Base-by-base conservation (phyloP, 35 echinoderm and acorn worm genomes). In the Strongylocentrotus purpuratus region DNA sequence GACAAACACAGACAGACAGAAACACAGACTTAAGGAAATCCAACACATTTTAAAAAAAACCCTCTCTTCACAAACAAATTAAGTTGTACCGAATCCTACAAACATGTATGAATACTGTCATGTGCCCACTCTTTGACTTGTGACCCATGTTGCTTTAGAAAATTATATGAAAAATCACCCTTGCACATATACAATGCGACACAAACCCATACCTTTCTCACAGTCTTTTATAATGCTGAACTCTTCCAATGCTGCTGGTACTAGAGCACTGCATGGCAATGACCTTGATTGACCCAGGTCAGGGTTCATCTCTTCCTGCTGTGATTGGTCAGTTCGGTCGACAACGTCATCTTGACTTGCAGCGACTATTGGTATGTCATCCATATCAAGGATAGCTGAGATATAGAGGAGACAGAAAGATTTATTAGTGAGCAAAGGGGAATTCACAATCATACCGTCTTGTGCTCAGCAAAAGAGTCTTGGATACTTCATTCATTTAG, bases 171-270 rank as follows among this genome's bases (percentile, higher is more conserved):
- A 3, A 41, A 41, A 41, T 41, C 35, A 41, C 35, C 35, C 35
- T 41, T 41, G 3, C 35, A 41, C 35, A 41, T 41, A 41, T 41
- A 41, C 35, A 41, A 0, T 41, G 3, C 3, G 35, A 41, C 35
- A 41, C 35, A 41, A 41, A 41, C 35, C 3, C 35, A 32, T 91
- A 96, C 96, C 94, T 94, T 95, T 52, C 17, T 60, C 41, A 47
- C 95, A 95, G 85, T 18, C 32, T 31, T 91, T n/a, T 89, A 96
- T 92, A 89, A 32, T 35, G 35, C 61, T 90, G 41, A 95, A 97
- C 33, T 96, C 96, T 61, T 97, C 92, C 31, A 98, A 48, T 7
- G 95, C 96, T 60, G 97, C 96, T 12, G 97, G 97, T 33, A 98
- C 48, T 12, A 98, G 88, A 12, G 97, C 95, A 97, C 97, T 98